A percentile compares a stretch with the other conserved stretches of the same genome.
Conservation (phyloP, 2,113 vertebrate species). For the Cacatua alba region DNA sequence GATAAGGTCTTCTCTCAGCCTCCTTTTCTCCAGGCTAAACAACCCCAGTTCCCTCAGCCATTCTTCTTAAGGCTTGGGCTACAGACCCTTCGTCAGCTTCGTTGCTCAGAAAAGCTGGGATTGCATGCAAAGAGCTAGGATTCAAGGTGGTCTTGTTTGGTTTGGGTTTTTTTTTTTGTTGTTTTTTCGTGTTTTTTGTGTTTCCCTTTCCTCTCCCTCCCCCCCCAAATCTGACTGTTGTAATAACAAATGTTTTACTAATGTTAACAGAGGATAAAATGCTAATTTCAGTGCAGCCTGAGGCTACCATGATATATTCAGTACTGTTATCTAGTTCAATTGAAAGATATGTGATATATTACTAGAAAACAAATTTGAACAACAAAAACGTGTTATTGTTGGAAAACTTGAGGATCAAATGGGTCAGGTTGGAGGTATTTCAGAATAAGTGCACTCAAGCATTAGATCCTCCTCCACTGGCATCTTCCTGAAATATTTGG, state of each 20-base stretch:
- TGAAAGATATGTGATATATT: neutral
- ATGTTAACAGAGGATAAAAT: neutral
- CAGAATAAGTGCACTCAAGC: neutral
- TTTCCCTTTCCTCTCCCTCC: neutral
- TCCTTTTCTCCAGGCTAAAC: neutral
- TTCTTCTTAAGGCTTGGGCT: neutral
- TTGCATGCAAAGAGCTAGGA: neutral
- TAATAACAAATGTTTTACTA: neutral
- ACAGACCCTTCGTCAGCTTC: neutral
- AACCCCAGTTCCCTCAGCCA: neutral
- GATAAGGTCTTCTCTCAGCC: neutral
- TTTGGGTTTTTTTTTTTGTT: neutral
- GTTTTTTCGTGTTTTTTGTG: no score
- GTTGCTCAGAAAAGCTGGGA: neutral
- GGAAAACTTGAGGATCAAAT: neutral
- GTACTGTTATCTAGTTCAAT: neutral
- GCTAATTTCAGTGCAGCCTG: conserved; percentile 10
- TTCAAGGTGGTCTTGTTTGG: neutral
- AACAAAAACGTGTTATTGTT: neutral
- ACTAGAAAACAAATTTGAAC: neutral
- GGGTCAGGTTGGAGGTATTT: neutral
- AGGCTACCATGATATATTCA: neutral
- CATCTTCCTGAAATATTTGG: neutral
- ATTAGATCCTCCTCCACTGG: neutral
- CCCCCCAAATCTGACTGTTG: neutral